Evolutionary conservation across 2,888 invertebrate genomes (phyloP).

Genomic region (Helicoverpa assulta): DNA sequence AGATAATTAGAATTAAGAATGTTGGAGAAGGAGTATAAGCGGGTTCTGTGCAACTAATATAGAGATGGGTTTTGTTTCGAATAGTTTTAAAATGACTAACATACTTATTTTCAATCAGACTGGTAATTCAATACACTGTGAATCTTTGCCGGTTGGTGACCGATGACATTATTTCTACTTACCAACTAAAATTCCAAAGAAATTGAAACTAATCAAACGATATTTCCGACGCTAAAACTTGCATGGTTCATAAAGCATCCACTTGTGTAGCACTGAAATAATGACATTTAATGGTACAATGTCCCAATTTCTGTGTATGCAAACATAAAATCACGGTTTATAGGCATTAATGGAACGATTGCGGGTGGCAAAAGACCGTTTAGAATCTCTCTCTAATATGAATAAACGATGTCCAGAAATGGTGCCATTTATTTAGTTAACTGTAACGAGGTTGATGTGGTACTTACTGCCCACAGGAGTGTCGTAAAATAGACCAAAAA

Average conservation of each 20-base stretch:
- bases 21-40: no score
- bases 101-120: neutral
- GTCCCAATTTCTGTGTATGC: slow-evolving; percentile 42
- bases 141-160: slow-evolving; percentile 30
- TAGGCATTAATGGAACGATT: neutral
- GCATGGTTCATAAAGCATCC: slow-evolving; percentile 43
- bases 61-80: neutral
- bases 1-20: no score
- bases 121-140: slow-evolving; percentile 11
- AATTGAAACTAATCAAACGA: slow-evolving; percentile 54
- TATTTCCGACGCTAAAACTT: slow-evolving; percentile 42
- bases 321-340: slow-evolving; percentile 38
- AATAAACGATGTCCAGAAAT: neutral
- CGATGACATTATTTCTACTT: slow-evolving; percentile 3
- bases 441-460: no score
- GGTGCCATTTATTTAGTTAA: no score
- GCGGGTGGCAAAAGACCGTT: slow-evolving; percentile 3
- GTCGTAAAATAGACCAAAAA: no score
- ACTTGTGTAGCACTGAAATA: slow-evolving; percentile 42
- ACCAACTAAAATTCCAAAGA: slow-evolving; percentile 24
- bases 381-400: neutral
- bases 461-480: no score
- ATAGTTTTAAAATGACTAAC: neutral
- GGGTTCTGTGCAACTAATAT: no score
- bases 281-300: slow-evolving; percentile 45